Percentiles rank a stretch among this genome's conserved stretches.
Conservation (phyloP, 2,113 vertebrate genomes). For the Seriola quinqueradiata region DNA sequence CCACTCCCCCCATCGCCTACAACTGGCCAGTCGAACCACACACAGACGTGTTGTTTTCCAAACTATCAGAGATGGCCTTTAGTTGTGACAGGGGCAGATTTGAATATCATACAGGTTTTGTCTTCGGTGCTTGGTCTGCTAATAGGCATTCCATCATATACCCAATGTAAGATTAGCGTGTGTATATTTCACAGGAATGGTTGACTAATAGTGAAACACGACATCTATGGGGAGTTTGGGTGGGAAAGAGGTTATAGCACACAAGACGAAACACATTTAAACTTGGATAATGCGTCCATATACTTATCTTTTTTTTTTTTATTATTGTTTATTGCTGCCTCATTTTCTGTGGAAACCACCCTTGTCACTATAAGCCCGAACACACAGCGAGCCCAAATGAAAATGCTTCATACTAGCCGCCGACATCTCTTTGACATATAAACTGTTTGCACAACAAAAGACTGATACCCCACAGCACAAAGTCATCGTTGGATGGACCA, state of each 20-base stretch:
- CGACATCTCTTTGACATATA: conserved; percentile 17
- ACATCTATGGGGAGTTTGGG: background rate
- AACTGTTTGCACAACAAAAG: conserved; percentile 6
- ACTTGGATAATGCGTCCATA: conserved; percentile 2
- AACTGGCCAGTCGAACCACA: conserved; percentile 14
- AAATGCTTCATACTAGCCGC: conserved; percentile 29
- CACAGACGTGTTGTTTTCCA: conserved; percentile 26
- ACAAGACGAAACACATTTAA: background rate
- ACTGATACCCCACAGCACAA: background rate
- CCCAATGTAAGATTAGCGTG: background rate
- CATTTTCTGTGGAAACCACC: conserved; percentile 32
- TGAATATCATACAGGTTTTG: background rate
- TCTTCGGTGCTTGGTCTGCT: background rate
- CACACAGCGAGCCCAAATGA: conserved; percentile 29
- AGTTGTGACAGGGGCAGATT: background rate
- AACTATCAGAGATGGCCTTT: conserved; percentile 7
- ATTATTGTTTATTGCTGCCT: conserved; percentile 23
- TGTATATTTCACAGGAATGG: background rate
- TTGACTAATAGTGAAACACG: background rate
- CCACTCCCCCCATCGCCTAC: conserved; percentile 15
- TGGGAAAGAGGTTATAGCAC: background rate
- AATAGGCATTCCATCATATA: background rate
- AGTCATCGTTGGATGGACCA: background rate
- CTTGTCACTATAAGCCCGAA: conserved; percentile 17
- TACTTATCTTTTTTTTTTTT: background rate